Conservation (phyloP, 2,113 vertebrate species). For the Ondatra zibethicus region DNA sequence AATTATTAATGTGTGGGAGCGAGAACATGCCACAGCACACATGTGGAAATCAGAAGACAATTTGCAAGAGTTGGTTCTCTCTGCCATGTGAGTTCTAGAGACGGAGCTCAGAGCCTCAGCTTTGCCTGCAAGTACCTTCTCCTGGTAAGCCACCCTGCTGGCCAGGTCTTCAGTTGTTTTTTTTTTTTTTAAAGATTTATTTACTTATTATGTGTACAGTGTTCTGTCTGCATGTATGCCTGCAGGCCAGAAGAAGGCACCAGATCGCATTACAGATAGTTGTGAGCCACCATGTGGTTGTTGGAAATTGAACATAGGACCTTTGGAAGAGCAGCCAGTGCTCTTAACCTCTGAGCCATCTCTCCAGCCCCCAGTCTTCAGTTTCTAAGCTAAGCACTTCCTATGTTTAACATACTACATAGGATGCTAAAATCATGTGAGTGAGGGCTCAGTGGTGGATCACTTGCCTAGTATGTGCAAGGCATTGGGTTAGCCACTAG, state of each 20-base stretch:
- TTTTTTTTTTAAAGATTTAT: too few relatives aligned
- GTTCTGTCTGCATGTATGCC: too few relatives aligned
- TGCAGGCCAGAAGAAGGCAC: too few relatives aligned
- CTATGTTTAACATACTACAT: neutral
- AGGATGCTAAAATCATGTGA: constrained; percentile 41
- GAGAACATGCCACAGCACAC: neutral
- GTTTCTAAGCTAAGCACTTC: constrained; percentile 33
- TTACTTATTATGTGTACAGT: too few relatives aligned
- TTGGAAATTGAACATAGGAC: too few relatives aligned
- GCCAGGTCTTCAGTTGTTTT: neutral
- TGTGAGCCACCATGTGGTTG: too few relatives aligned
- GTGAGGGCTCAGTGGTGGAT: neutral
- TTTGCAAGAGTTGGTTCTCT: neutral
- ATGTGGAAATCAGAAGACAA: too few relatives aligned
- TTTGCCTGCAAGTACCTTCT: neutral
- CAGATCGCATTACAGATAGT: too few relatives aligned
- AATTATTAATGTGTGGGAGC: neutral
- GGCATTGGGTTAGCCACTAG: neutral
- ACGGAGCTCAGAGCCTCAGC: neutral
- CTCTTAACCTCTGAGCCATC: too few relatives aligned
- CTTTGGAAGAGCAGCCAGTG: too few relatives aligned
- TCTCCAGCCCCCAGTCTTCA: neutral
- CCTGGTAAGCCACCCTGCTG: neutral
- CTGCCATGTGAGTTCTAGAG: neutral
- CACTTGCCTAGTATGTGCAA: neutral